A percentile compares a stretch with the other conserved stretches of the same genome.
These are phyloP conservation scores for Venusia cambrica DNA, from an alignment of 2,888 invertebrate species.

Conservation along the genomic window DNA sequence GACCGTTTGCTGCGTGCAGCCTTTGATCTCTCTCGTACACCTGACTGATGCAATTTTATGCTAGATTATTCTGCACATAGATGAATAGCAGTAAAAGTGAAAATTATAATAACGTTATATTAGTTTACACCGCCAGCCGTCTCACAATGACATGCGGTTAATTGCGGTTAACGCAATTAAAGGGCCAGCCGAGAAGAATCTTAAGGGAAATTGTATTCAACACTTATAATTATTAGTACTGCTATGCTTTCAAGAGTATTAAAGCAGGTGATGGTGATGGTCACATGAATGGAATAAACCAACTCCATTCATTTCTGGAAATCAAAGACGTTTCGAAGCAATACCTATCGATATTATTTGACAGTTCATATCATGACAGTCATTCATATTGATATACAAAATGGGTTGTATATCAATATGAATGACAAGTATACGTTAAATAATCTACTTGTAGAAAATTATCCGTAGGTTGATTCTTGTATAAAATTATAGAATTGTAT, in stretches of 20 bases:
- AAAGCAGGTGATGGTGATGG: too few relatives aligned
- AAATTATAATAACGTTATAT: constrained; percentile 47
- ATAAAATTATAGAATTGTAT: too few relatives aligned
- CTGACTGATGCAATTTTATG: constrained; percentile 63
- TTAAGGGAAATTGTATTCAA: constrained; percentile 20
- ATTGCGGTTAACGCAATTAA: constrained; percentile 48
- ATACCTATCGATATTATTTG: too few relatives aligned
- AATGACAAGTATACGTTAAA: too few relatives aligned
- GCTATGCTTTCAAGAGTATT: too few relatives aligned
- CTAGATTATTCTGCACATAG: constrained; percentile 56
- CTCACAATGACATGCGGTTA: constrained; percentile 46
- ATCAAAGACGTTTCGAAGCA: too few relatives aligned
- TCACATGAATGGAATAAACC: too few relatives aligned
- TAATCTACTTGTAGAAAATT: too few relatives aligned
- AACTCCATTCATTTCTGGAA: too few relatives aligned
- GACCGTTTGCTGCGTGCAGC: constrained; percentile 60
- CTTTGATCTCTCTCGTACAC: constrained; percentile 62
- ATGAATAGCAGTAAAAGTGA: constrained; percentile 53
- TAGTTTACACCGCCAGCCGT: constrained; percentile 37
- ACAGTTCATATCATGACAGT: constrained; percentile 1
- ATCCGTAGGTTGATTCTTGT: too few relatives aligned
- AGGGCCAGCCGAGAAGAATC: constrained; percentile 34
- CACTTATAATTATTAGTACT: constrained; percentile 7
- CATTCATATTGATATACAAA: constrained; percentile 4
- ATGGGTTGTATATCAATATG: constrained; percentile 2